A percentile compares a stretch with the other conserved stretches of the same genome.
Evolutionary conservation across 2,113 vertebrate genomes (phyloP).

Genomic region (Cinclus mexicanus): DNA sequence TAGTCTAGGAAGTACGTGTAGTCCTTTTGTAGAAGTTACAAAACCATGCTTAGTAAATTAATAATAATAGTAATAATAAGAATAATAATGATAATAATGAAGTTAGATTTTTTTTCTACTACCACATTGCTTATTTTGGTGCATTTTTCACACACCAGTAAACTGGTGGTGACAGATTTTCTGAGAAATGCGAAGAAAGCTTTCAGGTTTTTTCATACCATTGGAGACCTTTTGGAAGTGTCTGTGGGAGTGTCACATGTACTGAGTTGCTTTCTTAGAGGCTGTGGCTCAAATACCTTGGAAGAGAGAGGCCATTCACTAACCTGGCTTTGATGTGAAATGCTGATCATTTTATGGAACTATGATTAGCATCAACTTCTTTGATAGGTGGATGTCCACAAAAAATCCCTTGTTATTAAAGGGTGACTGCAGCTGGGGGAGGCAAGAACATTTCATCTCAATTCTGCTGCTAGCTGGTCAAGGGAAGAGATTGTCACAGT

Average conservation of each 20-base stretch:
- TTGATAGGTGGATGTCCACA: not conserved
- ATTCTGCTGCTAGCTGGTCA: not conserved
- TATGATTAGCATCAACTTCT: not conserved
- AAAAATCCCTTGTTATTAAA: not conserved
- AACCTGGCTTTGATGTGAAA: not conserved
- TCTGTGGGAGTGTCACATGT: not conserved
- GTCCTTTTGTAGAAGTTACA: not conserved
- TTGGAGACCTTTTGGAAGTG: not conserved
- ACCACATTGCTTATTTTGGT: not conserved
- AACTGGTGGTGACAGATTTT: not conserved
- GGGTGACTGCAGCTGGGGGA: not conserved
- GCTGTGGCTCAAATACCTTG: conserved; percentile 14
- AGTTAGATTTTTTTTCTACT: not conserved
- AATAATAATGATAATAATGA: not conserved
- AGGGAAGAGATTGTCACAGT: not conserved
- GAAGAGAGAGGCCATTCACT: not conserved
- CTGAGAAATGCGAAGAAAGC: not conserved
- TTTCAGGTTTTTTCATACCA: not conserved
- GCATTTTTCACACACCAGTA: not conserved
- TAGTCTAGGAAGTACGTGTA: not conserved
- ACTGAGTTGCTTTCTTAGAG: conserved; percentile 24
- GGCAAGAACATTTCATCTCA: not conserved
- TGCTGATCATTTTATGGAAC: not conserved
- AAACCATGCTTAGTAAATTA: not conserved
- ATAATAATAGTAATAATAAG: not conserved